Evolutionary conservation across 2,888 invertebrate species (phyloP).

Genomic region (Erynnis tages): DNA sequence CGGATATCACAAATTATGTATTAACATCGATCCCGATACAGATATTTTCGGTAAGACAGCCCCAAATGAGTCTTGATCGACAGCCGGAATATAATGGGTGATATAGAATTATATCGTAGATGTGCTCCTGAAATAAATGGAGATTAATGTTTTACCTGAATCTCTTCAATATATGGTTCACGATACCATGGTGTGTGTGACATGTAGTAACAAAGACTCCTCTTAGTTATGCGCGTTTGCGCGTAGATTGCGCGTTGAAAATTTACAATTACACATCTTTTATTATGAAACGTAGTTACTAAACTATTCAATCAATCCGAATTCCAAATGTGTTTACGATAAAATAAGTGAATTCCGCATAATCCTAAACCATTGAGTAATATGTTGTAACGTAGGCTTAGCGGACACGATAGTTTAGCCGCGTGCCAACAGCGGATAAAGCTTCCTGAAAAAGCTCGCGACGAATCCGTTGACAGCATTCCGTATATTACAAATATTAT

Average conservation of each 20-base stretch:
- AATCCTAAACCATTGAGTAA: not conserved
- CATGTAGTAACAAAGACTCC: too few species aligned
- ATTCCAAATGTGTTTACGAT: not conserved
- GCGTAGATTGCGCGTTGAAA: too few species aligned
- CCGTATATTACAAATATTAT: not conserved
- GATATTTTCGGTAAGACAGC: slow-evolving; percentile 25
- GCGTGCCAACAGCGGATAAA: slow-evolving; percentile 11
- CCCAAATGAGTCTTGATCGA: slow-evolving; percentile 19
- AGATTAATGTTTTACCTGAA: too few species aligned
- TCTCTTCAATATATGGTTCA: too few species aligned
- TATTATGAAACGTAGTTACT: too few species aligned
- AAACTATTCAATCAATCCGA: too few species aligned
- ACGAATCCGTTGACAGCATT: not conserved
- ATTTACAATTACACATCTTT: too few species aligned
- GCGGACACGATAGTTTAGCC: slow-evolving; percentile 8
- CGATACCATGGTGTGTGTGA: too few species aligned
- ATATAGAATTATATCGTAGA: too few species aligned
- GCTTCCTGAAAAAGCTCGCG: not conserved
- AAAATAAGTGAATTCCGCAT: not conserved
- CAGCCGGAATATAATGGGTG: too few species aligned
- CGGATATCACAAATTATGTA: slow-evolving; percentile 46
- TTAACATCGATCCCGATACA: slow-evolving; percentile 37
- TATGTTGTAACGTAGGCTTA: slow-evolving; percentile 6
- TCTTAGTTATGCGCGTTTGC: too few species aligned
- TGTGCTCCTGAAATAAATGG: too few species aligned